These are phyloP conservation scores for Andricus curvator DNA, from an alignment of 2,888 invertebrate species.

Conservation along the genomic window DNA sequence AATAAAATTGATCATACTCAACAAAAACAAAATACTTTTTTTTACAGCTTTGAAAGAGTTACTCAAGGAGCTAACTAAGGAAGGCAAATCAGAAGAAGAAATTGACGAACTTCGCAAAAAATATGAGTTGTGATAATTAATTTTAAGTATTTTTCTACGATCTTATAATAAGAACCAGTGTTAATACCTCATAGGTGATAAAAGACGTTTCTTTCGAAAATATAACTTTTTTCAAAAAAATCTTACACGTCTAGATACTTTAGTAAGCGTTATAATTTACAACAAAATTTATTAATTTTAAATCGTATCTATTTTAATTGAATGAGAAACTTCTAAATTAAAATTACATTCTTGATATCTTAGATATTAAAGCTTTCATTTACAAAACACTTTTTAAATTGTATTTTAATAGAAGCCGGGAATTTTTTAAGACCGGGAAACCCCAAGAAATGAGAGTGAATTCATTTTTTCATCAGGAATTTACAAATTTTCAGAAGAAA, in stretches of 20 bases:
- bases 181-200: background rate
- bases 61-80: conserved; percentile 68
- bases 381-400: too few species aligned
- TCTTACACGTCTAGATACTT: background rate
- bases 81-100: conserved; percentile 68
- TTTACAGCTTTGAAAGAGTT: conserved; percentile 76
- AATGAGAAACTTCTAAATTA: too few species aligned
- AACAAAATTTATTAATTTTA: too few species aligned
- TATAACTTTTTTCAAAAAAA: conserved; percentile 8
- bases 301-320: too few species aligned
- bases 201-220: conserved; percentile 9
- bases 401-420: too few species aligned
- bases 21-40: background rate
- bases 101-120: conserved; percentile 69
- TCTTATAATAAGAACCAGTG: background rate
- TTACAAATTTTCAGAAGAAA: too few species aligned
- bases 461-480: too few species aligned
- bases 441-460: too few species aligned
- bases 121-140: conserved; percentile 74
- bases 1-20: conserved; percentile 22
- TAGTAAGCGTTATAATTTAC: background rate
- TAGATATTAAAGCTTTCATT: too few species aligned
- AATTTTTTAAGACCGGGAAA: too few species aligned
- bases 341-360: too few species aligned
- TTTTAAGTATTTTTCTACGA: conserved; percentile 8